Evolutionary conservation across 1,140 invertebrate genomes (phyloP).

Genomic region (Leptopilina clavipes): DNA sequence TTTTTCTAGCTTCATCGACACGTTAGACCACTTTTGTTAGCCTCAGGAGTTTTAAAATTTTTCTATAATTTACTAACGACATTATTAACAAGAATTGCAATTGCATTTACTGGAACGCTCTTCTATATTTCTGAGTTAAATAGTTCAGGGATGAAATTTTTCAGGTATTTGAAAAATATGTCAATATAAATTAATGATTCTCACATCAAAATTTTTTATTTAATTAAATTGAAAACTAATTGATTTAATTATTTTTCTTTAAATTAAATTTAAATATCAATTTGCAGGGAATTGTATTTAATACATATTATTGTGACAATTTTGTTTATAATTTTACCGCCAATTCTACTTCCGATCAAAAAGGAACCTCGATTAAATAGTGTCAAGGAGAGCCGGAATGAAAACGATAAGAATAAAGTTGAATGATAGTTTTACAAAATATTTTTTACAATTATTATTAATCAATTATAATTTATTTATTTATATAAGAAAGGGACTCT

Average conservation of each 20-base stretch:
- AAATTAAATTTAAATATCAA: conserved; percentile 33
- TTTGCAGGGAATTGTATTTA: conserved; percentile 76
- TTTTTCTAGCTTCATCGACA: conserved; percentile 79
- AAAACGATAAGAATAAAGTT: conserved; percentile 4
- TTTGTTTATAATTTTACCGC: conserved; percentile 75
- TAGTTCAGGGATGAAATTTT: conserved; percentile 78
- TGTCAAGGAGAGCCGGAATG: not conserved
- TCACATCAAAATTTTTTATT: no score
- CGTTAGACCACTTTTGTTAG: conserved; percentile 85
- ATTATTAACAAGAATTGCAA: conserved; percentile 84
- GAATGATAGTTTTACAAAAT: not conserved
- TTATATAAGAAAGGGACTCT: not conserved
- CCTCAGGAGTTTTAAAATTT: conserved; percentile 77
- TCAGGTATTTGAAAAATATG: conserved; percentile 77
- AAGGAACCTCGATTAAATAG: not conserved
- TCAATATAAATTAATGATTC: not conserved
- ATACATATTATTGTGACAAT: conserved; percentile 77
- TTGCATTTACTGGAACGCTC: conserved; percentile 91
- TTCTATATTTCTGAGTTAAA: conserved; percentile 87
- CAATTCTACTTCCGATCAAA: conserved; percentile 57
- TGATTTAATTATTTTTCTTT: not conserved
- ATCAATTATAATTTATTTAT: no score
- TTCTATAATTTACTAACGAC: conserved; percentile 89
- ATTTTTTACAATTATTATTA: no score
- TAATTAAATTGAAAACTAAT: not conserved